A percentile compares a stretch with the other conserved stretches of the same genome.
Conservation (phyloP, 92 coral and sea anemone genomes). For the Porites evermanni region DNA sequence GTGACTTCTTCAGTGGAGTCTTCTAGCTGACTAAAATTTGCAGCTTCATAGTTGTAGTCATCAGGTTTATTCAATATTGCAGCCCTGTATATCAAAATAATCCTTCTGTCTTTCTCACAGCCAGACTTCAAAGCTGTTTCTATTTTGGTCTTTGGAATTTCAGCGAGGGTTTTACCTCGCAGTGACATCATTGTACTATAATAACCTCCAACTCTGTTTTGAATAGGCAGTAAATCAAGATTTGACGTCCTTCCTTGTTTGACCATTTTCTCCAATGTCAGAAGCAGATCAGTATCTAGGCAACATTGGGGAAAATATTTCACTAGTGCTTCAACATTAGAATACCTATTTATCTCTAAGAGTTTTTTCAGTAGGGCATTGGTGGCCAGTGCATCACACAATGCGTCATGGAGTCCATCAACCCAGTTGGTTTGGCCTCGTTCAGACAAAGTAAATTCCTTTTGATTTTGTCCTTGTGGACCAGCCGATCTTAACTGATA, state of each 20-base stretch:
- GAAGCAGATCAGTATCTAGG: constrained; percentile 52
- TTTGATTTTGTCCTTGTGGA: not conserved
- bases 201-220: constrained; percentile 32
- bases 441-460: constrained; percentile 15
- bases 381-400: constrained; percentile 53
- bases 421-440: constrained; percentile 41
- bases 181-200: constrained; percentile 29
- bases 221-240: constrained; percentile 44
- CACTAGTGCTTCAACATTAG: constrained; percentile 15
- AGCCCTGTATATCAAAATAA: not conserved
- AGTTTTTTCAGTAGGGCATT: constrained; percentile 33
- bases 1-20: not conserved
- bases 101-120: not conserved
- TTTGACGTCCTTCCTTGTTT: constrained; percentile 6
- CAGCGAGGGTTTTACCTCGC: not conserved
- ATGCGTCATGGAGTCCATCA: constrained; percentile 43
- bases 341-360: not conserved
- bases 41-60: not conserved
- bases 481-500: not conserved
- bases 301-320: constrained; percentile 27
- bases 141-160: not conserved
- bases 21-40: not conserved
- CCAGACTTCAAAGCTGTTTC: not conserved
- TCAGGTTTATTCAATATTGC: not conserved
- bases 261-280: constrained; percentile 21